phyloP scores from a whole-genome alignment of 2,888 invertebrate genomes.

The Epinotia ramella region DNA sequence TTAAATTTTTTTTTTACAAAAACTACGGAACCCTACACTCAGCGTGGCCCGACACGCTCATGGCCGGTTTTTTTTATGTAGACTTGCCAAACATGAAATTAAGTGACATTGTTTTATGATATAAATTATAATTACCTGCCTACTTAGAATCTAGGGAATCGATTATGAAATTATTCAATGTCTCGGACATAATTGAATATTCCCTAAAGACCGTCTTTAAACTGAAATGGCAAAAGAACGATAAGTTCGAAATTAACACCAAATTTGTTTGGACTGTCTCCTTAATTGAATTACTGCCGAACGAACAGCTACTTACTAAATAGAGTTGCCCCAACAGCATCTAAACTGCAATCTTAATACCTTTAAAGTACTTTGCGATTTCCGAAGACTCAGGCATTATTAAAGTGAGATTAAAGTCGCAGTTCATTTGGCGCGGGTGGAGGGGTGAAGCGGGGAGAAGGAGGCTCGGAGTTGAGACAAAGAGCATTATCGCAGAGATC shows the following conservation, averaged over 20 bases:
- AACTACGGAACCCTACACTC: too few relatives aligned
- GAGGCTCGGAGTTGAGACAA: slow-evolving; percentile 35
- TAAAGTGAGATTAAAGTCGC: slow-evolving; percentile 45
- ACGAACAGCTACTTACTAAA: slow-evolving; percentile 20
- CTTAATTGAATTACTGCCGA: slow-evolving; percentile 31
- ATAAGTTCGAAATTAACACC: background rate
- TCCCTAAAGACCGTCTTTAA: slow-evolving; percentile 5
- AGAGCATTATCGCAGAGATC: slow-evolving; percentile 44
- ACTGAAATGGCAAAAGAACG: slow-evolving; percentile 2
- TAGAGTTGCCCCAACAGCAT: slow-evolving; percentile 26
- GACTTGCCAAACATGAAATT: too few relatives aligned
- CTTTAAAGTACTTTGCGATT: slow-evolving; percentile 40
- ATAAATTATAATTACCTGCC: background rate
- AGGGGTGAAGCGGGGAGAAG: background rate
- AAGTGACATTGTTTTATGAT: background rate
- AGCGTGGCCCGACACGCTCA: too few relatives aligned
- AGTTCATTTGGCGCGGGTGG: slow-evolving; percentile 40
- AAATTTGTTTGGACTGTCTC: background rate
- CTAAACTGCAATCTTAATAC: slow-evolving; percentile 44
- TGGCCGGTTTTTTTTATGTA: too few relatives aligned
- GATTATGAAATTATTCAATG: slow-evolving; percentile 10
- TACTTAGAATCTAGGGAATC: background rate
- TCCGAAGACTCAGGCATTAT: slow-evolving; percentile 37
- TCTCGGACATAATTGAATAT: slow-evolving; percentile 9
- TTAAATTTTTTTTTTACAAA: too few relatives aligned